Conservation (phyloP, 2,113 vertebrate species). For the Acinonyx jubatus region DNA sequence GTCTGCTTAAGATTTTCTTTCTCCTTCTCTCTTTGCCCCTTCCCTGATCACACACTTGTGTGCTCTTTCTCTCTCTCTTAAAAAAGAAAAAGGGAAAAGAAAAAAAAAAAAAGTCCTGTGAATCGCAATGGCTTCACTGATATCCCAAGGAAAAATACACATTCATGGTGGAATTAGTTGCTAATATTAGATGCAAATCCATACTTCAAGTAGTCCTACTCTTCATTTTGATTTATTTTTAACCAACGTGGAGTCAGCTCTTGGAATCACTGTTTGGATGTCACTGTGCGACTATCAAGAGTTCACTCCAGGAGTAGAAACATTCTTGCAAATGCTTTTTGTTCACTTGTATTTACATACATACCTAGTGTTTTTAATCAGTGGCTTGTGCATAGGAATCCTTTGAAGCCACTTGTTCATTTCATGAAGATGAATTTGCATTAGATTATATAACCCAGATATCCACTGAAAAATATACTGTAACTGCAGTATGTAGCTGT, state of each 20-base stretch:
- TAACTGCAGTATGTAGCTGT: background rate
- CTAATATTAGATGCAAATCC: background rate
- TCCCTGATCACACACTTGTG: no score
- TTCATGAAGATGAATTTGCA: background rate
- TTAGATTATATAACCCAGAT: background rate
- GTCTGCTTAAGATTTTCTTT: no score
- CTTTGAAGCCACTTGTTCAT: background rate
- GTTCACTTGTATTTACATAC: background rate
- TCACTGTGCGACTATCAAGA: background rate
- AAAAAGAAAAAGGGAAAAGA: no score
- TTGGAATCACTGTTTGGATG: background rate
- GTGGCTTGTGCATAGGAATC: background rate
- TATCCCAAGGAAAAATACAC: background rate
- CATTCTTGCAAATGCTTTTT: background rate
- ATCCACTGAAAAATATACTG: background rate
- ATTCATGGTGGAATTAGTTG: background rate
- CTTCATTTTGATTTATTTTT: background rate
- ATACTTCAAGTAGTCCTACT: background rate
- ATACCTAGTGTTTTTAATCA: background rate
- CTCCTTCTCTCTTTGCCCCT: no score
- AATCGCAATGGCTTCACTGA: background rate
- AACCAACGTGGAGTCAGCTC: background rate
- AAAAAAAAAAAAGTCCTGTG: background rate
- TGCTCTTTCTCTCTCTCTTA: no score
- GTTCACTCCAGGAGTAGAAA: background rate